These are phyloP conservation scores for Thereva unica DNA, from an alignment of 2,888 invertebrate genomes.

Conservation along the genomic window DNA sequence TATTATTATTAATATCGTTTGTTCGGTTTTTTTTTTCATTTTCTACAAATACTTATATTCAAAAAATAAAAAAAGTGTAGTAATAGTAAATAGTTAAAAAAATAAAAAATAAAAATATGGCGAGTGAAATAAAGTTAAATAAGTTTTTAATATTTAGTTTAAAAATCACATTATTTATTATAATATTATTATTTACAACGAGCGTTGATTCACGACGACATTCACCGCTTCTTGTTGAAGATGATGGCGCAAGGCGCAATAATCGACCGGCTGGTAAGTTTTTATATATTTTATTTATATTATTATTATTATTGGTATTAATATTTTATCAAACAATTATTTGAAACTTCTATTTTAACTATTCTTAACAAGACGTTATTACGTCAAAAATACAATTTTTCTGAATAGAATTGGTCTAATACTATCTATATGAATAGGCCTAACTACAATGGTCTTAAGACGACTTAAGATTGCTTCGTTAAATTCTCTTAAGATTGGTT, in stretches of 20 bases:
- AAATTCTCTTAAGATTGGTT: too few species aligned
- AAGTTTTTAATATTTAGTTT: neutral
- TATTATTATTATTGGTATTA: neutral
- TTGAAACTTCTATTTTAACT: neutral
- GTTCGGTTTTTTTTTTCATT: too few species aligned
- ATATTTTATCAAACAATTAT: neutral
- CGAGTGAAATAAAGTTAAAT: conserved; percentile 8
- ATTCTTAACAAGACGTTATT: too few species aligned
- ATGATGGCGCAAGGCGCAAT: conserved; percentile 68
- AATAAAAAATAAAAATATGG: neutral
- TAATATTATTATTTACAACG: conserved; percentile 17
- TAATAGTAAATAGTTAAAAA: too few species aligned
- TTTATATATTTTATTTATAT: neutral
- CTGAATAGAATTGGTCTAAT: too few species aligned
- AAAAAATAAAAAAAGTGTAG: too few species aligned
- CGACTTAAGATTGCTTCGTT: too few species aligned
- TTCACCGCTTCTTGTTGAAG: conserved; percentile 68
- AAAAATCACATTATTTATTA: conserved; percentile 8
- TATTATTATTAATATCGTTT: too few species aligned
- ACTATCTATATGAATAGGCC: too few species aligned
- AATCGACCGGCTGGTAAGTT: conserved; percentile 71
- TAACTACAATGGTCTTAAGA: too few species aligned
- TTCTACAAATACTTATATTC: too few species aligned
- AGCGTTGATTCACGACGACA: conserved; percentile 61
- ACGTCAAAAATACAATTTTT: too few species aligned